A percentile compares a stretch with the other conserved stretches of the same genome.
These are phyloP conservation scores for Pelvicachromis taeniatus DNA, from an alignment of 2,113 vertebrate genomes.

Conservation along the genomic window DNA sequence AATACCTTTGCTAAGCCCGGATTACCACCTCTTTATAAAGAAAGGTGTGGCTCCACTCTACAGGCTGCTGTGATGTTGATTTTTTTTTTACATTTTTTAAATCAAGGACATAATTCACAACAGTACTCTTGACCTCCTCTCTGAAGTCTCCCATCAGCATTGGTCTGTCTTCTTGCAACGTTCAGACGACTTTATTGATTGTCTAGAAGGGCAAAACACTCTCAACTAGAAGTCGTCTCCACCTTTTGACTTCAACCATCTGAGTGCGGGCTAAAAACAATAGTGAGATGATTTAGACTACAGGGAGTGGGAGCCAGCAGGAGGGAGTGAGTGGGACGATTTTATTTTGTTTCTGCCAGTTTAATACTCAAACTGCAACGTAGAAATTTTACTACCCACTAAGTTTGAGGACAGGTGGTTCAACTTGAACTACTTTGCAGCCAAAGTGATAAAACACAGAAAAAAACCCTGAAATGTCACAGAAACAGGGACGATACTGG, in stretches of 20 bases:
- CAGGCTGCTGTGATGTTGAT: background rate
- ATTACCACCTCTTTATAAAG: slow-evolving; percentile 31
- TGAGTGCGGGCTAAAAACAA: background rate
- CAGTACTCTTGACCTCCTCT: background rate
- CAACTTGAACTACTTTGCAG: background rate
- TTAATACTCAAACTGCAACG: background rate
- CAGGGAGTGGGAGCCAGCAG: background rate
- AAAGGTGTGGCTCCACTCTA: background rate
- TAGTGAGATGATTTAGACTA: slow-evolving; percentile 3
- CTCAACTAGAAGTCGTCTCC: slow-evolving; percentile 16
- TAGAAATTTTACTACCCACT: background rate
- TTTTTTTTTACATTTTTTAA: background rate
- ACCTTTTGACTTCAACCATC: slow-evolving; percentile 31
- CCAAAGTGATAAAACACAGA: background rate
- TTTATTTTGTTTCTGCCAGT: background rate
- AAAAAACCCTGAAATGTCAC: background rate
- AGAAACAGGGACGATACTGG: background rate
- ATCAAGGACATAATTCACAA: background rate
- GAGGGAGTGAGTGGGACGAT: background rate
- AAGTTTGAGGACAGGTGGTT: background rate
- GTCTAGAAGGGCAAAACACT: slow-evolving; percentile 23
- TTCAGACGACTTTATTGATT: slow-evolving; percentile 45
- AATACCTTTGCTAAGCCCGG: slow-evolving; percentile 19
- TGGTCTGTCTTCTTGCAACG: background rate
- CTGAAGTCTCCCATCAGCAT: background rate